Percentiles rank a stretch among this genome's conserved stretches.
These are phyloP conservation scores for Acropora yongei DNA, from an alignment of 64 coral and sea anemone species.

Conservation along the genomic window DNA sequence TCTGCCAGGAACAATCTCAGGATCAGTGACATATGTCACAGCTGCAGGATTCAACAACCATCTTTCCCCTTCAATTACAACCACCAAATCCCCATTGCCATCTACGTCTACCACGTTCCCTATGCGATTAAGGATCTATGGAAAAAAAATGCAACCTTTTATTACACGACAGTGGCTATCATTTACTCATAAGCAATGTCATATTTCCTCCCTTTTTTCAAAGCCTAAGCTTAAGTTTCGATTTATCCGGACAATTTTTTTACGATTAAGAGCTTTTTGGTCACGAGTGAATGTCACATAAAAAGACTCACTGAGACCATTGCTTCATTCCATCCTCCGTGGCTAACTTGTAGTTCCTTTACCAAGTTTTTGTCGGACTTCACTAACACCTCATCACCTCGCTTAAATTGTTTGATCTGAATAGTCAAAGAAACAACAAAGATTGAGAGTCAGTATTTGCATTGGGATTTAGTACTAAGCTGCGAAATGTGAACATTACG, in stretches of 20 bases:
- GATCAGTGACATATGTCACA: conserved; percentile 44
- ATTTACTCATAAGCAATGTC: too few species aligned
- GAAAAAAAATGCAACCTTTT: too few species aligned
- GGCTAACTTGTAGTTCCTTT: conserved; percentile 50
- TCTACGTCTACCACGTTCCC: conserved; percentile 48
- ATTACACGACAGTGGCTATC: too few species aligned
- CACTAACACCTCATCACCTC: conserved; percentile 50
- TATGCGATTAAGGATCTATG: conserved; percentile 51
- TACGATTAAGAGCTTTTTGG: too few species aligned
- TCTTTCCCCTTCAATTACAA: conserved; percentile 27
- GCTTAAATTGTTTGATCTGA: conserved; percentile 35
- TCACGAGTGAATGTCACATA: too few species aligned
- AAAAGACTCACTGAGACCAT: conserved; percentile 48
- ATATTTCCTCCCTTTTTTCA: too few species aligned
- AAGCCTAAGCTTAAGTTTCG: too few species aligned
- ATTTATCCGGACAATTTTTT: too few species aligned
- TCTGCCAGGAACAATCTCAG: neutral
- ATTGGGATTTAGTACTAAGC: too few species aligned
- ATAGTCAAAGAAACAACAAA: neutral
- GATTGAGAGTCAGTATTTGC: too few species aligned
- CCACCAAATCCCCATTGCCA: neutral
- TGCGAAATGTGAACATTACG: too few species aligned
- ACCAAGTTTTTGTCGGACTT: conserved; percentile 39
- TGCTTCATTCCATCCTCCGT: conserved; percentile 62
- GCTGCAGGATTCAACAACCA: conserved; percentile 57